A percentile compares a stretch with the other conserved stretches of the same genome.
These are phyloP conservation scores for Spea bombifrons DNA, from an alignment of 2,113 vertebrate genomes.

Conservation along the genomic window DNA sequence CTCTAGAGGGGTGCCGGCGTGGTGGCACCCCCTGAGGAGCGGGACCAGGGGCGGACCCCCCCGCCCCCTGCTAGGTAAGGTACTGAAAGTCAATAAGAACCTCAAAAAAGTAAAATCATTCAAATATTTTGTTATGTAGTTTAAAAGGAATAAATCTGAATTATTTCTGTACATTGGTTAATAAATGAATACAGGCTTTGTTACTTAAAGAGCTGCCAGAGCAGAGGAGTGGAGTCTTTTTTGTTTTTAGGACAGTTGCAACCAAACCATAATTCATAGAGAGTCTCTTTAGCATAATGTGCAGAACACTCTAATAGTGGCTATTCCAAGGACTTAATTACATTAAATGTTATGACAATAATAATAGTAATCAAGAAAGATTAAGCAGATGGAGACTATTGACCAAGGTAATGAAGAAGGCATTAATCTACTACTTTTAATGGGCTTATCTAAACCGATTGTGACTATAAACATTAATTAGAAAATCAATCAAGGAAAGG, in stretches of 20 bases:
- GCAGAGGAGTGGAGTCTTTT: too few relatives aligned
- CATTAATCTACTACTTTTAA: conserved; percentile 43
- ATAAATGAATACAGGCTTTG: too few relatives aligned
- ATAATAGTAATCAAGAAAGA: conserved; percentile 42
- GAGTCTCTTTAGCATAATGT: conserved; percentile 11
- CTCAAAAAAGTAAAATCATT: too few relatives aligned
- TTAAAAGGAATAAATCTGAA: too few relatives aligned
- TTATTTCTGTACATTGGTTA: too few relatives aligned
- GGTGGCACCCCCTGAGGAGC: too few relatives aligned
- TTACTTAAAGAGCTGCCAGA: too few relatives aligned
- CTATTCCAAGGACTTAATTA: conserved; percentile 37
- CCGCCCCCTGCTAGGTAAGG: too few relatives aligned
- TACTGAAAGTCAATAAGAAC: too few relatives aligned
- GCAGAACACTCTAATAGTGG: conserved; percentile 10
- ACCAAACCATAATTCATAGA: conserved; percentile 9
- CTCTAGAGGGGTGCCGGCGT: too few relatives aligned
- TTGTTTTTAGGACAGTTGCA: neutral
- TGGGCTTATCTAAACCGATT: conserved; percentile 39
- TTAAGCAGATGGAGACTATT: conserved; percentile 40
- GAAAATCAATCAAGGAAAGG: conserved; percentile 37
- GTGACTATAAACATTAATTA: conserved; percentile 40
- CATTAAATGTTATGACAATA: conserved; percentile 45
- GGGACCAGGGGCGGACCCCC: too few relatives aligned
- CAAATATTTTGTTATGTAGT: too few relatives aligned
- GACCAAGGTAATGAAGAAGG: conserved; percentile 43